These are phyloP conservation scores for Eupsittula cactorum DNA, from an alignment of 2,113 vertebrate species.

Conservation along the genomic window DNA sequence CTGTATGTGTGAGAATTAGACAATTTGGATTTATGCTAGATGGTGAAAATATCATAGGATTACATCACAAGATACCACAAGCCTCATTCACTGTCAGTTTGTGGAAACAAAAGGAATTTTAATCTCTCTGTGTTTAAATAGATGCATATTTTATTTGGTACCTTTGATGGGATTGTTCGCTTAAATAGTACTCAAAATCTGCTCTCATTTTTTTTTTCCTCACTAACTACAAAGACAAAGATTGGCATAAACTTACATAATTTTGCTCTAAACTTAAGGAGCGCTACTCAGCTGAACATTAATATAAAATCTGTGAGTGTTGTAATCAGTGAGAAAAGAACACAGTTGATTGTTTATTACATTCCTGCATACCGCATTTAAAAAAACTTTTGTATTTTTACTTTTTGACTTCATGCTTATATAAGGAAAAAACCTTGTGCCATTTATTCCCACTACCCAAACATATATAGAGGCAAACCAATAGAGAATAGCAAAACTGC, in stretches of 20 bases:
- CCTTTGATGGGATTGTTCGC: neutral
- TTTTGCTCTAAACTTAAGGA: neutral
- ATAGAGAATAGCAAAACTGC: neutral
- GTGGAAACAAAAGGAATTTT: neutral
- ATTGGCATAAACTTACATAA: neutral
- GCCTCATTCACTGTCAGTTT: neutral
- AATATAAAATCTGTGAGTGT: neutral
- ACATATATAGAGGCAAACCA: neutral
- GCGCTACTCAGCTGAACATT: neutral
- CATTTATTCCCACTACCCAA: neutral
- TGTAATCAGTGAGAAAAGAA: neutral
- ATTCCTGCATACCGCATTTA: neutral
- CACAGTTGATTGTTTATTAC: neutral
- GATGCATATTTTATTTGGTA: neutral
- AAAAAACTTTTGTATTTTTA: neutral
- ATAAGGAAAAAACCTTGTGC: neutral
- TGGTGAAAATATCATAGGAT: neutral
- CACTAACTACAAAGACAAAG: neutral
- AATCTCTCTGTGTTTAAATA: neutral
- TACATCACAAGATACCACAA: neutral
- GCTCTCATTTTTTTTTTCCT: neutral
- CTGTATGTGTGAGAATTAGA: neutral
- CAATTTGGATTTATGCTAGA: neutral
- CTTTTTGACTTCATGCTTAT: neutral
- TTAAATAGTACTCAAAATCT: neutral